These are phyloP conservation scores for Flexamia atlantica DNA, from an alignment of 2,888 invertebrate genomes.

Conservation along the genomic window DNA sequence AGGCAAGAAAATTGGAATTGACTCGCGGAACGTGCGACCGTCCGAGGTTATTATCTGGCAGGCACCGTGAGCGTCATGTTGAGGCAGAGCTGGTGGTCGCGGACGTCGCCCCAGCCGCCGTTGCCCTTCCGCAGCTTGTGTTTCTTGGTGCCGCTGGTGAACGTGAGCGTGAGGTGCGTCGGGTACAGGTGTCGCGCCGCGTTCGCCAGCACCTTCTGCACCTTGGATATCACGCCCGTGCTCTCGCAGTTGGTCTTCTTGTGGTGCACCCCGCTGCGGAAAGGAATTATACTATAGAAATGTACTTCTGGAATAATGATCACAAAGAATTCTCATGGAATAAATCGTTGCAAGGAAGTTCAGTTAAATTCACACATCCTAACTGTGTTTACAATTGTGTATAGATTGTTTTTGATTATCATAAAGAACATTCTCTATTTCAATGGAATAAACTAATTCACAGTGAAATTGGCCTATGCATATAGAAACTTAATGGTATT, in stretches of 20 bases:
- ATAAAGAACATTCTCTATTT: too few relatives aligned
- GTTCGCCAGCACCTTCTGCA: conserved; percentile 86
- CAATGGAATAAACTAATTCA: too few relatives aligned
- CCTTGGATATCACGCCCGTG: conserved; percentile 89
- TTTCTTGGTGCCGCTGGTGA: conserved; percentile 83
- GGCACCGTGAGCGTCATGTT: conserved; percentile 70
- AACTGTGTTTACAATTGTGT: too few relatives aligned
- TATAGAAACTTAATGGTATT: too few relatives aligned
- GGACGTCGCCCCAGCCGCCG: conserved; percentile 98
- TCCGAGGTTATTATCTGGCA: conserved; percentile 38
- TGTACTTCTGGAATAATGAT: too few relatives aligned
- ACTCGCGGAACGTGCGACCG: neutral
- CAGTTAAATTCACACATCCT: too few relatives aligned
- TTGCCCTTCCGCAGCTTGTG: conserved; percentile 92
- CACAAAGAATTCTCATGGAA: too few relatives aligned
- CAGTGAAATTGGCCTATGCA: too few relatives aligned
- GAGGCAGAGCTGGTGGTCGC: conserved; percentile 82
- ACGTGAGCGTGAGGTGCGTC: conserved; percentile 81
- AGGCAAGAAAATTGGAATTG: neutral
- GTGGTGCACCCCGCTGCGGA: conserved; percentile 94
- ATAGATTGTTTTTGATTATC: too few relatives aligned
- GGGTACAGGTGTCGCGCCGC: conserved; percentile 86
- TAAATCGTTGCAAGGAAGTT: too few relatives aligned
- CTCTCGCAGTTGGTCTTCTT: conserved; percentile 95
- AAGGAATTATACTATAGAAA: neutral